A percentile compares a stretch with the other conserved stretches of the same genome.
phyloP scores from a whole-genome alignment of 2,888 invertebrate species.

The Agrochola macilenta region DNA sequence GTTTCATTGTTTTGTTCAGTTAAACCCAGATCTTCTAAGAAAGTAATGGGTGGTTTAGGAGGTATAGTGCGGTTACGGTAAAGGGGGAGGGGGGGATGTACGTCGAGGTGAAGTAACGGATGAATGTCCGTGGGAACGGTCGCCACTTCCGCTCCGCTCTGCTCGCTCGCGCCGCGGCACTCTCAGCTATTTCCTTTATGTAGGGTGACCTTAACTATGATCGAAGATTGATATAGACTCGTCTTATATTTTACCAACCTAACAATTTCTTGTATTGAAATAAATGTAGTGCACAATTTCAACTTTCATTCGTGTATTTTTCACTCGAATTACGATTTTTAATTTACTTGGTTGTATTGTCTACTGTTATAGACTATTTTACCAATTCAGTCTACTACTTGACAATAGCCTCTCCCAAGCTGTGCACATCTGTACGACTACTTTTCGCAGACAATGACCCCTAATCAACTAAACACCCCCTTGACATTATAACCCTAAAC shows the following conservation, averaged over 20 bases:
- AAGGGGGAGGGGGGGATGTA: constrained; percentile 60
- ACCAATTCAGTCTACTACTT: not conserved
- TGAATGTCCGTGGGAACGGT: constrained; percentile 90
- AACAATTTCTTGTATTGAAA: not conserved
- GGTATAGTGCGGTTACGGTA: constrained; percentile 42
- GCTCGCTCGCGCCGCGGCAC: constrained; percentile 82
- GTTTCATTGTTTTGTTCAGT: constrained; percentile 33
- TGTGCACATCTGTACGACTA: not conserved
- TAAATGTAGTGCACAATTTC: not conserved
- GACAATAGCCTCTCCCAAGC: not conserved
- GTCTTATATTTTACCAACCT: constrained; percentile 5
- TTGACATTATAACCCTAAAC: constrained; percentile 27
- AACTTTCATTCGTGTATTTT: not conserved
- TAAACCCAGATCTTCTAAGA: constrained; percentile 54
- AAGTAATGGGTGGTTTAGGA: constrained; percentile 61
- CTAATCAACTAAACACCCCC: constrained; percentile 29
- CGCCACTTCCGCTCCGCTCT: constrained; percentile 87
- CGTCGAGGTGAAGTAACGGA: constrained; percentile 88
- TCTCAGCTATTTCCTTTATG: constrained; percentile 88
- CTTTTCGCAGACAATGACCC: constrained; percentile 4
- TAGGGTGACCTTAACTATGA: constrained; percentile 80
- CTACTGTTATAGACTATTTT: not conserved
- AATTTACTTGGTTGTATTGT: not conserved
- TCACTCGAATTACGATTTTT: not conserved
- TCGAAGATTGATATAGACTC: constrained; percentile 22